phyloP scores from a whole-genome alignment of 2,888 invertebrate genomes.

The Aspidapion aeneum region DNA sequence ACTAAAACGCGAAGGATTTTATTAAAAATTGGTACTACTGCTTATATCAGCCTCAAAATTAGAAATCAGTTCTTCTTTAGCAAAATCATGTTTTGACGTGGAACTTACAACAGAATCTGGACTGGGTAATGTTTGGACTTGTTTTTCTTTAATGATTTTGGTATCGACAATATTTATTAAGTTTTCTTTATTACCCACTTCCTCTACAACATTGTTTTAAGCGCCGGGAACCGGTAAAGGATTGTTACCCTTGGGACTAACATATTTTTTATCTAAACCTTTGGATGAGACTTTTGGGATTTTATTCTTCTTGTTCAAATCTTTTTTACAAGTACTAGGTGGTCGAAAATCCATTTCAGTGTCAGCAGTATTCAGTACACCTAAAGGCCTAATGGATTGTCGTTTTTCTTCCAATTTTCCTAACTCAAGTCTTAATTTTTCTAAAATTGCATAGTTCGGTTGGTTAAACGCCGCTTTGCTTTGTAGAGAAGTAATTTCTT shows the following conservation, averaged over 20 bases:
- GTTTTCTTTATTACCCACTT: too few relatives aligned
- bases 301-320: too few relatives aligned
- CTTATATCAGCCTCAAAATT: background rate
- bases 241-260: too few relatives aligned
- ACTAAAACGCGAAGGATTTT: too few relatives aligned
- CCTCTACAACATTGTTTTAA: too few relatives aligned
- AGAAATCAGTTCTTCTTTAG: background rate
- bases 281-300: too few relatives aligned
- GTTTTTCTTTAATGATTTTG: too few relatives aligned
- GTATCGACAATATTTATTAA: too few relatives aligned
- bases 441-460: slow-evolving; percentile 87
- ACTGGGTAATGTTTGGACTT: background rate
- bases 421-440: slow-evolving; percentile 83
- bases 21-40: background rate
- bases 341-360: slow-evolving; percentile 45
- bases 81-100: background rate
- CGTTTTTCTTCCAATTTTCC: slow-evolving; percentile 62
- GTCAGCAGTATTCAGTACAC: slow-evolving; percentile 64
- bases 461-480: slow-evolving; percentile 86
- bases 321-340: too few relatives aligned
- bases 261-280: too few relatives aligned
- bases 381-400: slow-evolving; percentile 52
- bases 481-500: slow-evolving; percentile 87
- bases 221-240: too few relatives aligned
- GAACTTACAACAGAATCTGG: background rate